These are phyloP conservation scores for Dolichoris vasculosae DNA, from an alignment of 1,140 invertebrate species.

Conservation along the genomic window DNA sequence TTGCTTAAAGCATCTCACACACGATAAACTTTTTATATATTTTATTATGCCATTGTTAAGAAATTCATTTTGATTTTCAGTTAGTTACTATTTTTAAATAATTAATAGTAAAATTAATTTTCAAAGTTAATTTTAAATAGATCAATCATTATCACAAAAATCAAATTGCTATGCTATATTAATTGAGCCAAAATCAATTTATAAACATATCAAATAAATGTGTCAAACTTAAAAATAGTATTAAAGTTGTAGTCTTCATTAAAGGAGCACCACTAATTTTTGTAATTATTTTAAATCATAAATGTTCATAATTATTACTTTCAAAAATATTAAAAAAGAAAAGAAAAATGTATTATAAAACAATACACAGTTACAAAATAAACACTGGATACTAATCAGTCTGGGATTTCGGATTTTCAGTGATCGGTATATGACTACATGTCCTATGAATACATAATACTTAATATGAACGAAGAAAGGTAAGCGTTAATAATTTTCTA, in stretches of 20 bases:
- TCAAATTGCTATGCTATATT: background rate
- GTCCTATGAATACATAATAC: constrained; percentile 8
- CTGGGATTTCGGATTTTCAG: background rate
- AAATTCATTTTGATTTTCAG: background rate
- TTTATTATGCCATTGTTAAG: background rate
- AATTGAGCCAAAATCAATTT: background rate
- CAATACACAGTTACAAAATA: background rate
- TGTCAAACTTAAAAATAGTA: background rate
- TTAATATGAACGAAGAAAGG: background rate
- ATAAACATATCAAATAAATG: background rate
- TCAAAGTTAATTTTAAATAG: no score
- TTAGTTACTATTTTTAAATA: background rate
- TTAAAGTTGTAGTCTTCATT: background rate
- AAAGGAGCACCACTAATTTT: background rate
- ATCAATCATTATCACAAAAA: background rate
- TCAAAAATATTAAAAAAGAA: background rate
- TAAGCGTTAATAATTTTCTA: background rate
- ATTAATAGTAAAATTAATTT: no score
- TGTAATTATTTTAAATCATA: background rate
- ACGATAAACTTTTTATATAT: background rate
- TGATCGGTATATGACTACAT: background rate
- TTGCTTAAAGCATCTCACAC: background rate
- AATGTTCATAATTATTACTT: background rate
- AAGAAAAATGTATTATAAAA: background rate
- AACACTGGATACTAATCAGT: background rate